Evolutionary conservation across 2,888 invertebrate genomes (phyloP), one percentile per base, ranked within the genome.

Genomic region (Dasypogon diadema): DNA sequence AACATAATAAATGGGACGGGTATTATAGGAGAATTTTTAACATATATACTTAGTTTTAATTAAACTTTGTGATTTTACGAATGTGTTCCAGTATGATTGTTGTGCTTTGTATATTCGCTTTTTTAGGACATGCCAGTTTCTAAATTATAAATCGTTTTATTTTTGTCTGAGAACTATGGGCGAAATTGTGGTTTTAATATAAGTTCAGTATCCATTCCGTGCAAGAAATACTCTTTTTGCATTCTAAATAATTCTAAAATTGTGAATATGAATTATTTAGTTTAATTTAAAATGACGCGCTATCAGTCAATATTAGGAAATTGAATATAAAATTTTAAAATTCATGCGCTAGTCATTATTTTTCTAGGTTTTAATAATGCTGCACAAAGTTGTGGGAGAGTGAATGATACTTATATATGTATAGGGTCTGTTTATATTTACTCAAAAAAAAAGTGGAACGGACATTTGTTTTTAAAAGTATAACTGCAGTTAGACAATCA

Each of bases 21-120:
- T 16, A 24, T 42, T 42, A 24, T 73, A 54, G 42, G n/a, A 22
- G 37, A 42, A 42, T 56, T 56, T 22, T 14, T 73, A 56, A 42
- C n/a, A n/a, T n/a, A n/a, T n/a, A n/a, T 56, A 14, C 16, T 51
- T 73, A 56, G 22, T 37, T 37, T 73, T 56, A 56, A 10, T 8
- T 46, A 56, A 56, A 73, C 56, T 10, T 56, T 73, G 55, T 73
- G 70, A 70, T 70, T 70, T 70, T 46, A 48, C 65, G 54, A 54
- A 54, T 46, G 54, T 70, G 70, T 34, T 30, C 54, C 6, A 8
- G 54, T 54, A 54, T 21, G 54, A 8, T 54, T 54, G 16, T 18
- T 5, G 18, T 1, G 16, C 18, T 51, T 51, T 51, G 18, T 51
- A 21, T 12, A 22, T 22, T 54, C 6, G 21, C 22, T 34, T 54